Evolutionary conservation across 2,797 vertebrate genomes (phyloP).

Genomic region (Diplodus sargus): DNA sequence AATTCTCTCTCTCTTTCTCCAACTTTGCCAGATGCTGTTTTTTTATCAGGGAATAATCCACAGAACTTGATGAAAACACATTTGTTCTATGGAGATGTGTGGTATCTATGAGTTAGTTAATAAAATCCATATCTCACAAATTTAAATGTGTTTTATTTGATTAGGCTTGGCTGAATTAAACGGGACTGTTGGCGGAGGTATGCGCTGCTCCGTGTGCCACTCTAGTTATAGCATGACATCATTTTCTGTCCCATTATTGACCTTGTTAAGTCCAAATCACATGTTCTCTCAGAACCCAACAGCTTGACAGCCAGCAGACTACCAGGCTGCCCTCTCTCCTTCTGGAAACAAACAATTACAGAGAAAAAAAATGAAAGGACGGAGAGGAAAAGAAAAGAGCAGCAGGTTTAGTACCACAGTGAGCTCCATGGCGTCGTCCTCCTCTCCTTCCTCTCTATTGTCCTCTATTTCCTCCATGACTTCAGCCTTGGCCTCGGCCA

Average conservation of each 20-base stretch:
- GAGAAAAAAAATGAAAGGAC: constrained; percentile 20
- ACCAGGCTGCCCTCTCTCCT: not conserved
- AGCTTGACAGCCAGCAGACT: not conserved
- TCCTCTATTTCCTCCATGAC: constrained; percentile 99
- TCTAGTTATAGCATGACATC: no score
- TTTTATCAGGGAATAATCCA: no score
- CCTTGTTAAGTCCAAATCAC: not conserved
- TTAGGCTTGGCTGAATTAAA: no score
- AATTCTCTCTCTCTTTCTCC: no score
- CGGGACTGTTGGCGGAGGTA: no score
- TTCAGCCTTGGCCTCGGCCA: constrained; percentile 98
- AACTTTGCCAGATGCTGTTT: no score
- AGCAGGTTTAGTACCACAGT: constrained; percentile 77
- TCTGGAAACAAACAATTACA: constrained; percentile 30
- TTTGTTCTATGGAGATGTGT: no score
- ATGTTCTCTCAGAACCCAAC: not conserved
- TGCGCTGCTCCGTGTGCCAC: no score
- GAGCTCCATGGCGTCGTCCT: constrained; percentile 86
- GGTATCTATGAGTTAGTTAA: no score
- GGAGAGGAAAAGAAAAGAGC: constrained; percentile 18
- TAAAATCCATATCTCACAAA: no score
- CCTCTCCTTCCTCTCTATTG: constrained; percentile 92
- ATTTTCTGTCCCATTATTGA: not conserved
- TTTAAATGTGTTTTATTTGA: no score
- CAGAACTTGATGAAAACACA: no score